Base-by-base conservation (phyloP, 1,140 invertebrate species). In the Trissolcus basalis region DNA sequence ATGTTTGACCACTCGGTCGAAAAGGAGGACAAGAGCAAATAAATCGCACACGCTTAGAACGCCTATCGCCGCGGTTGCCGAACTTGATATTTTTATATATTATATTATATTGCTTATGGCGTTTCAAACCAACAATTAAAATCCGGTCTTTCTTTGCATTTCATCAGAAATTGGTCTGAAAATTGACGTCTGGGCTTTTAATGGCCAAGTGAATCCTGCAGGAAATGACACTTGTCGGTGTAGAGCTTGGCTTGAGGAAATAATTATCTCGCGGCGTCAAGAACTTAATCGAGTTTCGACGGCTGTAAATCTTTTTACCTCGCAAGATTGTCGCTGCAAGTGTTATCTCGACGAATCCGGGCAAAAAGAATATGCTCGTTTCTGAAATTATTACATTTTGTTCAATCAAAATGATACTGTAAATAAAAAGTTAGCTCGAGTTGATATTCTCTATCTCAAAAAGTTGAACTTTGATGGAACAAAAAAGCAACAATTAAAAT, bases 141-240 rank as follows among this genome's bases (percentile, higher is more conserved):
- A 74, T 74, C 65, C 67, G 65, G 65, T 63, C 60, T 78, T 74
- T 74, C 65, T 67, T 59, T 70, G 76, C 67, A 74, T 74, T 65
- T 70, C 70, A 53, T 74, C 76, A 71, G 70, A 74, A 70, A 78
- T 71, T 74, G 76, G 70, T 49, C 70, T 27, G 58, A 74, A 78
- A 78, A 78, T 78, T 74, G 70, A 74, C 64, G 70, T 78, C 76
- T 78, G 67, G 70, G 70, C 61, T 78, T 77, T 78, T 78, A 78
- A 78, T 78, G 65, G 71, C 70, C 76, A 67, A 78, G 76, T 70
- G 53, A 71, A 78, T 74, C 65, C 76, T 71, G 65, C 60, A 78
- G 76, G 76, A 78, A 78, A 78, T 78, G 76, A 78, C 76, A 74
- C 76, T 74, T 78, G 76, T 78, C 76, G 76, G 70, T 74, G 75